phyloP scores from a whole-genome alignment of 2,797 vertebrate genomes.

The Anableps anableps region DNA sequence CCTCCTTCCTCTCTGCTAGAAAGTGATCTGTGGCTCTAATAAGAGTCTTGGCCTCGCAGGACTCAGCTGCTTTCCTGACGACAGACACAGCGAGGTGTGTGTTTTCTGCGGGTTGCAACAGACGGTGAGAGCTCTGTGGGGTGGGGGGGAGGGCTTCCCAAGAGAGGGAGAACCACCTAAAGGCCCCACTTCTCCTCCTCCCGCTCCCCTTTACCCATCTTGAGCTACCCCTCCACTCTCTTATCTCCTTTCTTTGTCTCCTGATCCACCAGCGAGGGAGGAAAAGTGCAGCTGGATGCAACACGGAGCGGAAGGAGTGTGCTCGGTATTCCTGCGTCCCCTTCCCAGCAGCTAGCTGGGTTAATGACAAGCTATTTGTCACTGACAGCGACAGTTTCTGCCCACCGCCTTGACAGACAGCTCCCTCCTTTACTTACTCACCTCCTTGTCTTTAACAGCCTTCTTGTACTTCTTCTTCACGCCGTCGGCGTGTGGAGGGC shows the following conservation, averaged over 20 bases:
- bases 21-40: conserved; percentile 99
- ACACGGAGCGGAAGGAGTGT: conserved; percentile 50
- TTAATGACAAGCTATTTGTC: conserved; percentile 84
- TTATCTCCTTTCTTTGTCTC: conserved; percentile 1
- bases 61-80: conserved; percentile 97
- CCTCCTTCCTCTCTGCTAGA: conserved; percentile 79
- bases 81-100: conserved; percentile 74
- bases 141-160: conserved; percentile 72
- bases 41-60: conserved; percentile 93
- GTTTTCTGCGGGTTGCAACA: conserved; percentile 79
- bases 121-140: conserved; percentile 70
- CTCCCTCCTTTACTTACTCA: conserved; percentile 63
- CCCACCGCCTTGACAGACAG: conserved; percentile 76
- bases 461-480: conserved; percentile 39
- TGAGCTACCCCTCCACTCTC: background rate
- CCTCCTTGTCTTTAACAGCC: conserved; percentile 55
- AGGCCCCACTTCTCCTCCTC: conserved; percentile 75
- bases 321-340: conserved; percentile 26
- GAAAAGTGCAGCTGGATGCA: conserved; percentile 63
- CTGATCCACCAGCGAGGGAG: conserved; percentile 39
- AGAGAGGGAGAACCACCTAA: conserved; percentile 82
- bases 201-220: background rate
- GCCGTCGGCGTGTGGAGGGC: conserved; percentile 23
- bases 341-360: conserved; percentile 66
- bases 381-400: conserved; percentile 72